Conservation (phyloP, 2,113 vertebrate species). For the Microtus ochrogaster region DNA sequence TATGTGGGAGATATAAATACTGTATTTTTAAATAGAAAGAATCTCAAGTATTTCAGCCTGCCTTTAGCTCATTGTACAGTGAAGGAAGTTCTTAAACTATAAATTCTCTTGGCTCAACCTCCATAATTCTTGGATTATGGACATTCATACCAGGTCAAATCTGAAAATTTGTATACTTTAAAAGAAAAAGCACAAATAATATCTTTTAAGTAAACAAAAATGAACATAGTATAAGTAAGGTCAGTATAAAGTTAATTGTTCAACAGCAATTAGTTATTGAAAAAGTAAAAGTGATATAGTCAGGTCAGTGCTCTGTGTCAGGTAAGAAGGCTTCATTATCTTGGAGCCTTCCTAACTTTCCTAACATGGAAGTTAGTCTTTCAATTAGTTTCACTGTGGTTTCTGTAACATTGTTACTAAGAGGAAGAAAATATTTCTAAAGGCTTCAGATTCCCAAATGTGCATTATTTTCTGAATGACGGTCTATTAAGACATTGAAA, state of each 20-base stretch:
- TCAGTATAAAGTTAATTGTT: neutral
- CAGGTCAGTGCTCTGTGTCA: neutral
- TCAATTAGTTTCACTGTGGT: neutral
- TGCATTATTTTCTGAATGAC: neutral
- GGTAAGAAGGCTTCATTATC: neutral
- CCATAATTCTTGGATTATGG: neutral
- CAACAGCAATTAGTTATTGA: neutral
- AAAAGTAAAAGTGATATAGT: neutral
- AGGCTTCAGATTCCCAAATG: neutral
- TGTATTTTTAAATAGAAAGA: too few species aligned
- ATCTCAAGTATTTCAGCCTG: too few species aligned
- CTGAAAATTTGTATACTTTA: neutral
- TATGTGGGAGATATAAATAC: neutral
- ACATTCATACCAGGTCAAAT: neutral
- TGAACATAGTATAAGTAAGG: neutral
- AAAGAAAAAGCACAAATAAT: neutral
- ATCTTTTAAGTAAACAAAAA: neutral
- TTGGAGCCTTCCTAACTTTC: neutral
- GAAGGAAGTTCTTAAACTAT: neutral
- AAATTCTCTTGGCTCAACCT: neutral
- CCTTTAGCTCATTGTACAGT: neutral
- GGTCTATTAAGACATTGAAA: neutral
- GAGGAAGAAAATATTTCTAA: neutral
- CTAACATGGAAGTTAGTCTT: neutral
- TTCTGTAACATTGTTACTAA: neutral